phyloP scores from a whole-genome alignment of 2,888 invertebrate genomes.

The Acanthosepion esculentum region DNA sequence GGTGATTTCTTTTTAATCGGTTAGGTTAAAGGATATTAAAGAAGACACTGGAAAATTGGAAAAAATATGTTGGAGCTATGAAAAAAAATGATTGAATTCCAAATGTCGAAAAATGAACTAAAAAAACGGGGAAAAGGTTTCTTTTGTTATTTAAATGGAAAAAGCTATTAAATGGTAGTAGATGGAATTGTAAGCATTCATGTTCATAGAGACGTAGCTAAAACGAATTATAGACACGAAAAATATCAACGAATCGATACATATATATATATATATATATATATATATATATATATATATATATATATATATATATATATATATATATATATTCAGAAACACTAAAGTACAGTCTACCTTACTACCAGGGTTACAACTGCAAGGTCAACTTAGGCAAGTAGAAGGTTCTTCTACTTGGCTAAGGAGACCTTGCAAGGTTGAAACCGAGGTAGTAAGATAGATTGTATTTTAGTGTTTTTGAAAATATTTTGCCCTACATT shows the following conservation, averaged over 20 bases:
- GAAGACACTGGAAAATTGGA: neutral
- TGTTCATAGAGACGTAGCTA: neutral
- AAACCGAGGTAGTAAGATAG: too few relatives aligned
- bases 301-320: too few relatives aligned
- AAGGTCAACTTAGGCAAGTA: too few relatives aligned
- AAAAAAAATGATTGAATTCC: neutral
- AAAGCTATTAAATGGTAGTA: neutral
- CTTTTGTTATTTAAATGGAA: neutral
- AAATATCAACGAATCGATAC: neutral
- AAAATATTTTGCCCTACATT: too few relatives aligned
- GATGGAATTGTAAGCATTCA: neutral
- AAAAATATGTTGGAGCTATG: neutral
- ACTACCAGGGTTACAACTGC: too few relatives aligned
- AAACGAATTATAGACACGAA: neutral
- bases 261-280: neutral
- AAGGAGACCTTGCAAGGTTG: too few relatives aligned
- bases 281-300: too few relatives aligned
- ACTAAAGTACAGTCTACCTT: too few relatives aligned
- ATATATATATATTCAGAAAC: too few relatives aligned
- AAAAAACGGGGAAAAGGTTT: neutral
- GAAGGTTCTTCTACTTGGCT: too few relatives aligned
- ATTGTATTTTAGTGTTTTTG: too few relatives aligned
- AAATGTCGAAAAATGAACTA: neutral
- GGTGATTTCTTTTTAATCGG: neutral
- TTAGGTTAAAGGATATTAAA: neutral